phyloP scores from a whole-genome alignment of 2,113 vertebrate species.

The Clarias gariepinus region DNA sequence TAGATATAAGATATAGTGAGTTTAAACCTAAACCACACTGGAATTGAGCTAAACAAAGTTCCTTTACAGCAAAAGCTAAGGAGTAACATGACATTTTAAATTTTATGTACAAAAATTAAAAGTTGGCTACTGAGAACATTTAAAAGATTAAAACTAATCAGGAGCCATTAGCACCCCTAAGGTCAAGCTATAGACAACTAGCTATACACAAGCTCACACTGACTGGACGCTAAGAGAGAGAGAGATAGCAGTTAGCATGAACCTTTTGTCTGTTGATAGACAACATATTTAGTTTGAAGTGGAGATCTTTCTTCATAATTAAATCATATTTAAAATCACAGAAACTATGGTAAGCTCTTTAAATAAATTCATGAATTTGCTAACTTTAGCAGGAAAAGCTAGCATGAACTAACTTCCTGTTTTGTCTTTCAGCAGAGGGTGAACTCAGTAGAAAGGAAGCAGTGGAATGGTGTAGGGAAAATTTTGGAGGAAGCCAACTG shows the following conservation, averaged over 20 bases:
- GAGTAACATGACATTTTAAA: neutral
- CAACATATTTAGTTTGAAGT: neutral
- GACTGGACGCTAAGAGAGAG: neutral
- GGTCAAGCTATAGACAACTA: neutral
- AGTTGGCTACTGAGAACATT: neutral
- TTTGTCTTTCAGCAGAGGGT: neutral
- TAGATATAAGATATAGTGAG: neutral
- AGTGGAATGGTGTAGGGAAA: too few species aligned
- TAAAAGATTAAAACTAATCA: neutral
- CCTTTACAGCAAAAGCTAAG: neutral
- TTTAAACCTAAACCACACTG: neutral
- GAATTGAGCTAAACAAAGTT: neutral
- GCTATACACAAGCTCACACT: neutral
- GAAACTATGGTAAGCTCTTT: neutral
- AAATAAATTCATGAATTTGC: neutral
- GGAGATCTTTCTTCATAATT: neutral
- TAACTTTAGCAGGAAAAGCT: neutral
- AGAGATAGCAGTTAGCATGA: neutral
- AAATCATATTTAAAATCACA: neutral
- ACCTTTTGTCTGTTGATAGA: neutral
- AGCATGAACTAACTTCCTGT: neutral
- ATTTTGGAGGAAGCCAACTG: too few species aligned
- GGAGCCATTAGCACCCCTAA: neutral
- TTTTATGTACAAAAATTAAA: neutral
- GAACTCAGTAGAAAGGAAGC: too few species aligned